phyloP scores from a whole-genome alignment of 2,113 vertebrate genomes.

The Speoplatyrhinus poulsoni region DNA sequence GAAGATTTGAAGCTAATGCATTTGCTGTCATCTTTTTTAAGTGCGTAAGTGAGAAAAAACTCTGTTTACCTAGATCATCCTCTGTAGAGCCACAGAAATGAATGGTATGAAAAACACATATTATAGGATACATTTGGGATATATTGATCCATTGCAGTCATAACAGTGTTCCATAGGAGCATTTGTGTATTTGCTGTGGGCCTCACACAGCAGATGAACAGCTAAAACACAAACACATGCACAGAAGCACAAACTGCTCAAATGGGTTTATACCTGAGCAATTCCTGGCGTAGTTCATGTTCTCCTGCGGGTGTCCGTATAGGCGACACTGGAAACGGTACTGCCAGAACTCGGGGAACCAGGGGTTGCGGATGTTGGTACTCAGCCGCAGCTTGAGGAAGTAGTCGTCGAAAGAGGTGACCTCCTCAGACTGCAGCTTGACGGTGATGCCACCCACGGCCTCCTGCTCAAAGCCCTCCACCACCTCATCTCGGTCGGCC shows the following conservation, averaged over 20 bases:
- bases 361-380: slow-evolving; percentile 92
- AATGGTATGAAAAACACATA: slow-evolving; percentile 64
- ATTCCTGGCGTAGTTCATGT: slow-evolving; percentile 87
- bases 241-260: background rate
- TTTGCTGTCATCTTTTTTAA: slow-evolving; percentile 32
- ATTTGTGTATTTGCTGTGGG: slow-evolving; percentile 39
- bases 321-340: slow-evolving; percentile 95
- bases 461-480: slow-evolving; percentile 94
- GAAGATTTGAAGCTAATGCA: slow-evolving; percentile 43
- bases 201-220: slow-evolving; percentile 35
- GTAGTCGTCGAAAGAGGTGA: slow-evolving; percentile 92
- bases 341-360: slow-evolving; percentile 99
- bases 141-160: slow-evolving; percentile 28
- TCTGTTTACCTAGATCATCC: slow-evolving; percentile 79
- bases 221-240: slow-evolving; percentile 14
- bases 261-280: slow-evolving; percentile 85
- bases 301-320: slow-evolving; percentile 88
- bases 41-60: slow-evolving; percentile 44
- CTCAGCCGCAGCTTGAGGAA: slow-evolving; percentile 89
- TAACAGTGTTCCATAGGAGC: slow-evolving; percentile 42
- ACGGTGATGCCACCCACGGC: slow-evolving; percentile 96
- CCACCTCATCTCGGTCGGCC: slow-evolving; percentile 97
- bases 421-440: slow-evolving; percentile 92
- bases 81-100: slow-evolving; percentile 70
- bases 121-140: slow-evolving; percentile 47